These are phyloP conservation scores for Haplotaxodon microlepis DNA, from an alignment of 2,113 vertebrate species.

Conservation along the genomic window DNA sequence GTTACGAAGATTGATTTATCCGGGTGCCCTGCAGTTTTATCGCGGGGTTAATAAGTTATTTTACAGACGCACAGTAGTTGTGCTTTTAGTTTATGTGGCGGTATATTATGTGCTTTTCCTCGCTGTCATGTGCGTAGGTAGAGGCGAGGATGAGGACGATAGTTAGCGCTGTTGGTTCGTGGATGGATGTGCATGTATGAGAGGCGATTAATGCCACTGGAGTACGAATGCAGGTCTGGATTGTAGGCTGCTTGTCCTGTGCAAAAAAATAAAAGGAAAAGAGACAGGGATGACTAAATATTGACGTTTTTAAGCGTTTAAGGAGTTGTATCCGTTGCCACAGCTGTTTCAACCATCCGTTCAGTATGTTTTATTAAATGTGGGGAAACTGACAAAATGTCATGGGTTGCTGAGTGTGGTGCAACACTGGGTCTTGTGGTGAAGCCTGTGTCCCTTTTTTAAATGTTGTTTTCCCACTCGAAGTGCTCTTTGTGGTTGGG, in stretches of 20 bases:
- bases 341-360: neutral
- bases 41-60: neutral
- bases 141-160: conserved; percentile 13
- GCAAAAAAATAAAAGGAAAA: neutral
- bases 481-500: neutral
- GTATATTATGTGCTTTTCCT: neutral
- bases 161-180: conserved; percentile 26
- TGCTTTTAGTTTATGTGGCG: neutral
- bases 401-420: neutral
- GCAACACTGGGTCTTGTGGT: neutral
- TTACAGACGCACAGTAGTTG: neutral
- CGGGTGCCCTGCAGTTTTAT: neutral
- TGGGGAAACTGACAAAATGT: neutral
- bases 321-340: neutral
- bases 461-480: neutral
- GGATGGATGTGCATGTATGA: conserved; percentile 25
- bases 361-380: neutral
- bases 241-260: neutral
- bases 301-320: neutral
- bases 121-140: conserved; percentile 30
- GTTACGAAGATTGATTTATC: neutral
- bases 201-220: conserved; percentile 5
- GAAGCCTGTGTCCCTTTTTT: neutral
- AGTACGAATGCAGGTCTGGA: neutral
- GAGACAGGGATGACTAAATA: neutral